Base-by-base conservation (phyloP, 92 coral and sea anemone genomes). In the Diadumene lineata region DNA sequence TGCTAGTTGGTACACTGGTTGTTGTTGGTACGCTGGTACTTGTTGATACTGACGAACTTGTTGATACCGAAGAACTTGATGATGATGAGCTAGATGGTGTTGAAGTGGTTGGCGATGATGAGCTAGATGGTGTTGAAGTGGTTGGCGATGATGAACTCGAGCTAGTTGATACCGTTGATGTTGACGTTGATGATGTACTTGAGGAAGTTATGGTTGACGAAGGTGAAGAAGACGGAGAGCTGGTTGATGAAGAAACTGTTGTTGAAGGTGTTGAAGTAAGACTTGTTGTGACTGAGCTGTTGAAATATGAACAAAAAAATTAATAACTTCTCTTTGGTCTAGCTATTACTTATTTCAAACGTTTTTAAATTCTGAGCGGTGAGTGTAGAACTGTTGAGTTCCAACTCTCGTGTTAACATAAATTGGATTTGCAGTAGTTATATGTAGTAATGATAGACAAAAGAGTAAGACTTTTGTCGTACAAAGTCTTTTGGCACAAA, bases 1-100 rank as follows among this genome's bases (percentile, higher is more conserved):
- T 74, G 68, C 85, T 34, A 0, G 88, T 80, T 15, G 92, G 66
- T 7, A 69, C 27, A 2, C 62, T 57, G 0, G 79, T 50, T 22
- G 82, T 79, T 33, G 92, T 25, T 58, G 68, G 38, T 73, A 16
- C 6, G 19, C 21, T 13, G 21, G 58, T 9, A 24, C 55, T 69
- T 11, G 74, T 38, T 43, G 74, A 48, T 2, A 11, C 9, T 1
- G 50, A 8, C 1, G 74, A 33, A 16, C 55, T 69, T 43, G 60
- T 4, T 16, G 60, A 30, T 10, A 11, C 11, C 55, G 23, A 19
- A 3, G 29, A 16, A 19, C 55, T 34, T 16, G 74, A 33, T 46
- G 74, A 32, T 2, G 74, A 34, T 1, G 9, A 2, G 34, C 29
- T 43, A 32, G 4, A n/a, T 2, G 74, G 19, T 7, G 60, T 43